Evolutionary conservation across 1,140 invertebrate genomes (phyloP), one percentile per base, ranked within the genome.

Genomic region (Leucophenga varia): DNA sequence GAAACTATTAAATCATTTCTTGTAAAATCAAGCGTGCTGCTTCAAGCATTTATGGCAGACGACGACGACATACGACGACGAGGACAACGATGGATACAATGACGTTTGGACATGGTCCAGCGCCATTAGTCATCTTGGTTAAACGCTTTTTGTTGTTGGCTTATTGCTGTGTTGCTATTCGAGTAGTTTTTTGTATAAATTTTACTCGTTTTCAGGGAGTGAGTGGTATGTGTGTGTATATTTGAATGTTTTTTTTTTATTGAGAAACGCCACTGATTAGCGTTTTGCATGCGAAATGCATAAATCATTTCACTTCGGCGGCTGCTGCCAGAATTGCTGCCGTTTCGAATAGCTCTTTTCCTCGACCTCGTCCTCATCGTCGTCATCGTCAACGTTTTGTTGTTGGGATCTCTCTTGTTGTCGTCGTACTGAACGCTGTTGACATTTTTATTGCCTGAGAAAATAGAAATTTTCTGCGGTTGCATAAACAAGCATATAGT

Each of bases 381-480:
- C 5, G 22, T 6, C 22, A 10, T 25, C 22, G 25, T 12, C 12
- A 7, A 7, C 6, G 25, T 28, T 28, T 46, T 50, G 59, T 55
- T 64, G 50, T 59, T 64, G 60, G 49, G 49, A 34, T 9, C 13
- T n/a, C n/a, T n/a, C n/a, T n/a, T n/a, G 6, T 34, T 34, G 31
- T 34, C 31, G 31, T 34, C 31, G 8, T 34, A 5, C n/a, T 34
- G 31, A 47, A 43, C 56, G 47, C 42, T 61, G 64, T 67, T 67
- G 63, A 67, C 63, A 67, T 67, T 67, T 67, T 67, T 67, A 67
- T 67, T 67, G 63, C 63, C 56, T 52, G 56, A 67, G 63, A 67
- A 65, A 67, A 67, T 67, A 67, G 59, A 67, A 57, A 68, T 59
- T 61, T 63, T 34, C 13, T 54, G 22, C 22, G 22, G 22, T 25